Conservation (phyloP, 2,888 invertebrate species). For the Aspidiotus rigidus region DNA sequence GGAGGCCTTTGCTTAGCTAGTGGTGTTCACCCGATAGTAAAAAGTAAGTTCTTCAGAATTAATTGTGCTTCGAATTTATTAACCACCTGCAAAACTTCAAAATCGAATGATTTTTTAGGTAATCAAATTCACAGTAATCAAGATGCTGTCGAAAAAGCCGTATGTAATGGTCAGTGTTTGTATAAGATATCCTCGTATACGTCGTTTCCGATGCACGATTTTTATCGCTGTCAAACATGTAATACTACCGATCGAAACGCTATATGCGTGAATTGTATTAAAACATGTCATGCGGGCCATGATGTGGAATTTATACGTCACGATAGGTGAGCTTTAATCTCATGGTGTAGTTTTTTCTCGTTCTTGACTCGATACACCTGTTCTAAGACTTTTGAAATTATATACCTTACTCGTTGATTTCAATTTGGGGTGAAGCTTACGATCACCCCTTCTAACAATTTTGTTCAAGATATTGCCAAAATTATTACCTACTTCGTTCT, state of each 20-base stretch:
- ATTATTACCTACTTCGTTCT: no score
- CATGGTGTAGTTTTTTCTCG: not conserved
- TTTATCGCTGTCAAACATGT: conserved; percentile 98
- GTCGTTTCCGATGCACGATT: conserved; percentile 99
- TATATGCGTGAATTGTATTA: conserved; percentile 99
- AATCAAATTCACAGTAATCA: conserved; percentile 97
- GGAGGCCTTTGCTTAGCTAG: conserved; percentile 90
- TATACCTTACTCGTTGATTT: not conserved
- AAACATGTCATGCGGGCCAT: conserved; percentile 97
- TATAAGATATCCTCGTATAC: conserved; percentile 99
- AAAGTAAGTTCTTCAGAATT: conserved; percentile 46
- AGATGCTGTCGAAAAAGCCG: conserved; percentile 96
- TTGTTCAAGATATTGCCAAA: no score
- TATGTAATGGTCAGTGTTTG: conserved; percentile 92
- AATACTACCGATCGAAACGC: conserved; percentile 99
- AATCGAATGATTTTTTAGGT: conserved; percentile 50
- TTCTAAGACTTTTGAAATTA: not conserved
- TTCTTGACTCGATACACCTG: not conserved
- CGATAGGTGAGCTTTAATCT: conserved; percentile 66
- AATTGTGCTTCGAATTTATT: not conserved
- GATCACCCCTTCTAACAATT: no score
- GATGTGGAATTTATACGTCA: conserved; percentile 98
- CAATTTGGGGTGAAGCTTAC: no score
- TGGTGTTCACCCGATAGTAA: conserved; percentile 78
- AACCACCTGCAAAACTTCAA: not conserved